Evolutionary conservation across 2,888 invertebrate species (phyloP).

Genomic region (Nephrotoma flavescens): DNA sequence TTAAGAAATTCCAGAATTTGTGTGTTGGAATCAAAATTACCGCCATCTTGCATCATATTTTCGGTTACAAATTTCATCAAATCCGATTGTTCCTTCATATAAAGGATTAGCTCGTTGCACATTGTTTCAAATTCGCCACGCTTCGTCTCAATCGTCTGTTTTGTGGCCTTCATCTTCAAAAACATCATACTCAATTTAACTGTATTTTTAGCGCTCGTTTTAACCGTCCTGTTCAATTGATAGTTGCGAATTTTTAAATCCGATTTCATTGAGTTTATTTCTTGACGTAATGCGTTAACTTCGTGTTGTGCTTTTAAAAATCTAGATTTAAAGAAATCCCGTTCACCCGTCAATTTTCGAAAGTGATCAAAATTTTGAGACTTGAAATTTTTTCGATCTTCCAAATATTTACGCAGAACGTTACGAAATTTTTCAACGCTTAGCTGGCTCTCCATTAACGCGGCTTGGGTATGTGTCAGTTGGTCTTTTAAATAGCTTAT

Average conservation of each 20-base stretch:
- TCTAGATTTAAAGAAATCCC: neutral
- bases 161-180: neutral
- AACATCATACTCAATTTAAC: slow-evolving; percentile 3
- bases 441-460: neutral
- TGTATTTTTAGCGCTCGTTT: neutral
- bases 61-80: neutral
- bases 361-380: neutral
- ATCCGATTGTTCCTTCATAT: slow-evolving; percentile 1
- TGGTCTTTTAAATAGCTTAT: neutral
- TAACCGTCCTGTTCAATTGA: neutral
- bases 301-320: neutral
- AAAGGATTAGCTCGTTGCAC: neutral
- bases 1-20: neutral
- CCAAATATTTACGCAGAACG: neutral
- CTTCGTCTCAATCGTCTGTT: neutral
- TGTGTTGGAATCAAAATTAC: neutral
- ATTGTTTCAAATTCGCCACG: neutral
- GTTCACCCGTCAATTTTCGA: neutral
- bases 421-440: neutral
- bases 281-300: neutral
- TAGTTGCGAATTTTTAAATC: neutral
- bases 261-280: neutral
- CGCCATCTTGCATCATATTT: neutral
- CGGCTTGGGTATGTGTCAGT: neutral
- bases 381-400: neutral